These are phyloP conservation scores for Sialia sialis DNA, from an alignment of 2,113 vertebrate species.

Conservation along the genomic window DNA sequence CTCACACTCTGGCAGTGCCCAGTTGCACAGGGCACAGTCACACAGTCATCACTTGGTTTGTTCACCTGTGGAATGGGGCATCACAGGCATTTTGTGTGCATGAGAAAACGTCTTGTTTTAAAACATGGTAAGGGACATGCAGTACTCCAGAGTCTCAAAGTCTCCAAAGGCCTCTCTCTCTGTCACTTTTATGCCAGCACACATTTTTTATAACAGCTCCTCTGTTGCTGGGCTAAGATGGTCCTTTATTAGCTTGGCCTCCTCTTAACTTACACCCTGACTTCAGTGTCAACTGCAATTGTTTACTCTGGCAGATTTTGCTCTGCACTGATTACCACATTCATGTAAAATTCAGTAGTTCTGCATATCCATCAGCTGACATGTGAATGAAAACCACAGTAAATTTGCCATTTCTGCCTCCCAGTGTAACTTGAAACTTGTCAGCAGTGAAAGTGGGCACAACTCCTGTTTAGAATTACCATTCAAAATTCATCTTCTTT, in stretches of 20 bases:
- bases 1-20: background rate
- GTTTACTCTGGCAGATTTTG: constrained; percentile 1
- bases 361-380: background rate
- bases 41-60: background rate
- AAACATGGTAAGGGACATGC: background rate
- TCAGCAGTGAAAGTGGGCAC: background rate
- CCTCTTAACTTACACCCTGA: background rate
- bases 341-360: background rate
- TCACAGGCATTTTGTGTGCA: background rate
- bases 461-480: background rate
- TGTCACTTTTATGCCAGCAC: background rate
- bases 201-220: background rate
- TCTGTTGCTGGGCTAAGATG: background rate
- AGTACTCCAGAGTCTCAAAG: background rate
- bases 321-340: background rate
- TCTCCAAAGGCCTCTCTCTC: background rate
- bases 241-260: background rate
- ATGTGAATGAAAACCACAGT: background rate
- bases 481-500: background rate
- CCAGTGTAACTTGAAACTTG: background rate
- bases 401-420: background rate
- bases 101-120: background rate
- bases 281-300: background rate
- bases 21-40: background rate
- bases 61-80: fast-evolving